These are phyloP conservation scores for Plebejus anna DNA, from an alignment of 2,888 invertebrate species.

Conservation along the genomic window DNA sequence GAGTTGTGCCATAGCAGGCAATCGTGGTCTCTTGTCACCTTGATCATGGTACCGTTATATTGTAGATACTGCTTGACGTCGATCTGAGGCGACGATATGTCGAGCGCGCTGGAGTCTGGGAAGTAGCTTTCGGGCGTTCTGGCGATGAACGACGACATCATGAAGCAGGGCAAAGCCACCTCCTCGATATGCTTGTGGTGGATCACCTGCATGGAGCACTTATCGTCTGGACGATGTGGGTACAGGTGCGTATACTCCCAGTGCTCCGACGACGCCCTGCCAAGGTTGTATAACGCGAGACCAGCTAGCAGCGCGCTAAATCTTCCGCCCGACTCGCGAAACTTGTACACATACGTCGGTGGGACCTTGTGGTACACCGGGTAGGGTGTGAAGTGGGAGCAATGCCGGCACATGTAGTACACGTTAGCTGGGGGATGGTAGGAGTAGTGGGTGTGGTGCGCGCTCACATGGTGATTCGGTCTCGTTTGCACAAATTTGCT, in stretches of 20 bases:
- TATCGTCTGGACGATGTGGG: conserved; percentile 50
- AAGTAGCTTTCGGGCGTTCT: conserved; percentile 43
- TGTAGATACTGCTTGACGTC: conserved; percentile 54
- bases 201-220: conserved; percentile 63
- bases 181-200: conserved; percentile 58
- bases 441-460: conserved; percentile 59
- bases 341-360: conserved; percentile 66
- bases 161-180: conserved; percentile 61
- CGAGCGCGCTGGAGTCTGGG: conserved; percentile 48
- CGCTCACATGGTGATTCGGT: conserved; percentile 49
- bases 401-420: conserved; percentile 58
- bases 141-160: conserved; percentile 67
- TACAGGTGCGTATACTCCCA: conserved; percentile 52
- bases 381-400: conserved; percentile 53
- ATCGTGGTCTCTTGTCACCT: conserved; percentile 55
- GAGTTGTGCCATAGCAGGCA: conserved; percentile 68
- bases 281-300: conserved; percentile 67
- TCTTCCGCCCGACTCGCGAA: conserved; percentile 57
- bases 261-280: conserved; percentile 52
- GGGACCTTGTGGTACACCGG: conserved; percentile 65
- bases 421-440: conserved; percentile 66
- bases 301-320: conserved; percentile 62
- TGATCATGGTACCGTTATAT: conserved; percentile 47
- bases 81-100: conserved; percentile 57
- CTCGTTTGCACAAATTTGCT: conserved; percentile 38